Percentiles rank a stretch among this genome's conserved stretches.
phyloP scores from a whole-genome alignment of 2,888 invertebrate genomes.

The Willowsia nigromaculata region DNA sequence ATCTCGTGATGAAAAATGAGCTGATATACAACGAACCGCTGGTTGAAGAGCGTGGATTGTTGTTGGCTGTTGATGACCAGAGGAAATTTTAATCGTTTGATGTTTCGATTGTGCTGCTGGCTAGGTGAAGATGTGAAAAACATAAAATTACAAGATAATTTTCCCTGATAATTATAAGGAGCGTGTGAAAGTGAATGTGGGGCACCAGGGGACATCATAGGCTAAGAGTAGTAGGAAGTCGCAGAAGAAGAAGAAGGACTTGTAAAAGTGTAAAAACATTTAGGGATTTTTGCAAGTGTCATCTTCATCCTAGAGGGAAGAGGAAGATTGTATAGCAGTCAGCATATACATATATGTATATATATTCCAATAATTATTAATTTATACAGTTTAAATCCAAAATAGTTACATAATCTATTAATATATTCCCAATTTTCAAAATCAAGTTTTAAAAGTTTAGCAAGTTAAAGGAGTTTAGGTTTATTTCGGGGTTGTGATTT shows the following conservation, averaged over 20 bases:
- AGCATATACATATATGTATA: neutral
- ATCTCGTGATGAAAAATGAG: neutral
- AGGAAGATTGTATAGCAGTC: constrained; percentile 44
- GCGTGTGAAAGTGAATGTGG: constrained; percentile 38
- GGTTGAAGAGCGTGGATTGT: neutral
- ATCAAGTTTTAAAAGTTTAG: no score
- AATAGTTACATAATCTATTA: no score
- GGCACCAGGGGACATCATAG: constrained; percentile 42
- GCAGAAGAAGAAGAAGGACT: constrained; percentile 40
- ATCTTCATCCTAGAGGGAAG: constrained; percentile 30
- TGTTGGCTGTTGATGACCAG: neutral
- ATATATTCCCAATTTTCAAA: no score
- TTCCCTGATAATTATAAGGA: neutral
- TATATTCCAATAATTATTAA: no score
- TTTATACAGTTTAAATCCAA: no score
- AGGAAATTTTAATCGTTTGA: neutral
- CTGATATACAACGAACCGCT: neutral
- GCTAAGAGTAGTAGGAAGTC: constrained; percentile 47
- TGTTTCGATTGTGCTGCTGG: neutral
- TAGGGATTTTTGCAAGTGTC: constrained; percentile 39
- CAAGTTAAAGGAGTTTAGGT: no score
- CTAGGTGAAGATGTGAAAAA: neutral
- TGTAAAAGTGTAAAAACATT: constrained; percentile 44
- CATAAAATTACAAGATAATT: neutral
- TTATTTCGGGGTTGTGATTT: neutral